Base-by-base conservation (phyloP, 2,113 vertebrate species). In the Octodon degus region DNA sequence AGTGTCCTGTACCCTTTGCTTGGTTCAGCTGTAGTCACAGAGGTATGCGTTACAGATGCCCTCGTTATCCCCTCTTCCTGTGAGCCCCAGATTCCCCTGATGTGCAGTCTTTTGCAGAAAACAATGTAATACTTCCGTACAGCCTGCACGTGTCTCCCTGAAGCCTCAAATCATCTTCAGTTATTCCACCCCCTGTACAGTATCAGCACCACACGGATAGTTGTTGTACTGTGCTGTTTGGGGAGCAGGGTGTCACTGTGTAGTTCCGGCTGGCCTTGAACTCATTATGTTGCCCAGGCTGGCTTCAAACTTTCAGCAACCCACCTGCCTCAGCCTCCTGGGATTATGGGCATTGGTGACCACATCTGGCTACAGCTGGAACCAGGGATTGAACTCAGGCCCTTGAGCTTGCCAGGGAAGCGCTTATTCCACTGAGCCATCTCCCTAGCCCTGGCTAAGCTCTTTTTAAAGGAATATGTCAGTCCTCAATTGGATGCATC, bases 21-120 rank as follows among this genome's bases (percentile, higher is more conserved):
- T 72, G 32, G 34, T 16, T 7, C 6, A 24, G 43, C 32, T 1
- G 37, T 20, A 53, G 19, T 60, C 7, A 8, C 1, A 0, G 0
- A 0, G 1, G 3, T 2, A 1, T 5, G 79, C 19, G 19, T 40
- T 17, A 25, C 16, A 62, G 53, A 2, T 25, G 1, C 1, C 10
- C 55, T 82, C 32, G 2, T 25, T 37, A 7, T 32, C 40, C 34
- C 24, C 76, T 58, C 5, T 79, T 58, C 17, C 27, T 37, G 1
- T 1, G 6, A 67, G 32, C 25, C 24, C 43, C 43, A 50, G 24
- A n/a, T 27, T 8, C 55, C 19, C 25, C 27, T 20, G 67, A 34
- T 19, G n/a, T 14, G 47, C 63, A 20, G 11, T 70, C 40, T 5
- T 60, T 65, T 67, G 47, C 14, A 11, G 55, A 22, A 80, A n/a